Evolutionary conservation across 2,113 vertebrate genomes (phyloP).

Genomic region (Tyto alba): DNA sequence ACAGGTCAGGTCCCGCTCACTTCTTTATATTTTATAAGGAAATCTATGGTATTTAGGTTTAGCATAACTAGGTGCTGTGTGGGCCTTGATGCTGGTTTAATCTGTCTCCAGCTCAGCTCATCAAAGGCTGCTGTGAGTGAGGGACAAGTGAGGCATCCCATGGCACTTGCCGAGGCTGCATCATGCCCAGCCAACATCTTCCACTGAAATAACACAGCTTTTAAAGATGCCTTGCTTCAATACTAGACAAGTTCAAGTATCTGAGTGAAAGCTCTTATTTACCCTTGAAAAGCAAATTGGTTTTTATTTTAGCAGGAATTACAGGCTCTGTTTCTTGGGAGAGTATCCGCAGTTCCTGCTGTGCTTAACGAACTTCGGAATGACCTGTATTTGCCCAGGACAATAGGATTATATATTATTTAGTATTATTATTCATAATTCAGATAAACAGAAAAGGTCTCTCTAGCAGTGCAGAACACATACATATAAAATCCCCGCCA

Average conservation of each 20-base stretch:
- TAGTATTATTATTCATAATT: slow-evolving; percentile 18
- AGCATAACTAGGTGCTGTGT: not conserved
- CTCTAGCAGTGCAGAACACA: not conserved
- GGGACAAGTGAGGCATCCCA: not conserved
- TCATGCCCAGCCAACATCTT: not conserved
- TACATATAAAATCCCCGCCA: not conserved
- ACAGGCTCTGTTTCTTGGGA: not conserved
- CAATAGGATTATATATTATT: not conserved
- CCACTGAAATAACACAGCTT: not conserved
- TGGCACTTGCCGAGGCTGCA: not conserved
- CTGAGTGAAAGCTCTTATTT: not conserved
- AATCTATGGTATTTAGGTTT: not conserved
- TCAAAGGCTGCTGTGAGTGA: not conserved
- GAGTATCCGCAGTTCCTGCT: not conserved
- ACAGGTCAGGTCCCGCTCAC: not conserved
- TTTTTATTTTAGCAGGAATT: not conserved
- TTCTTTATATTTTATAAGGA: not conserved
- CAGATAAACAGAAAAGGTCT: not conserved
- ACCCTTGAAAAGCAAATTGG: not conserved
- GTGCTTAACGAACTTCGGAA: not conserved
- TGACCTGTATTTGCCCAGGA: not conserved
- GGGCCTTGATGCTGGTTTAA: not conserved
- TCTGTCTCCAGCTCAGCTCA: not conserved
- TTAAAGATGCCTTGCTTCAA: not conserved
- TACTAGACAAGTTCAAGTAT: not conserved